Percentiles rank a stretch among this genome's conserved stretches.
These are phyloP conservation scores for Hemichromis elongatus DNA, from an alignment of 2,113 vertebrate species.

Conservation along the genomic window DNA sequence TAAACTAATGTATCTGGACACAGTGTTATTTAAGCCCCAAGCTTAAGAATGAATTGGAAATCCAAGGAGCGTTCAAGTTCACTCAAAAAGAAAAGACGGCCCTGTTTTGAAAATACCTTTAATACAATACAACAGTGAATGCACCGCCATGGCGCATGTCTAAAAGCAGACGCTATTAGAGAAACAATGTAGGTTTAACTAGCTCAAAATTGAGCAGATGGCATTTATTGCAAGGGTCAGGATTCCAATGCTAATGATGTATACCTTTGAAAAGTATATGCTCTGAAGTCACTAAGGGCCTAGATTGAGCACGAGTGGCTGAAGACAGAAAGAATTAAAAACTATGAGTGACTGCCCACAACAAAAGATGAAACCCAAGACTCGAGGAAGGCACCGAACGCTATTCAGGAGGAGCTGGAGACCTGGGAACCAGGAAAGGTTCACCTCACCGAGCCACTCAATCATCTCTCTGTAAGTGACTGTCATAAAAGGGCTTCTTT, in stretches of 20 bases:
- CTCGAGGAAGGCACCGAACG: slow-evolving; percentile 59
- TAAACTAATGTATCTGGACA: not conserved
- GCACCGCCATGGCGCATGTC: not conserved
- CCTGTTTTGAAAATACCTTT: not conserved
- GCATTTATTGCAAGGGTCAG: slow-evolving; percentile 37
- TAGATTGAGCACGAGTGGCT: slow-evolving; percentile 7
- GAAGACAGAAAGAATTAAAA: slow-evolving; percentile 53
- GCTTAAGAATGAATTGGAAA: not conserved
- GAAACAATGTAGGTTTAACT: slow-evolving; percentile 33
- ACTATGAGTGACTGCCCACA: slow-evolving; percentile 54
- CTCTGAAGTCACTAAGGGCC: slow-evolving; percentile 49
- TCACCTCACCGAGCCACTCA: slow-evolving; percentile 53
- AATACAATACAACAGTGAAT: not conserved
- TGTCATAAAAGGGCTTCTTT: slow-evolving; percentile 61
- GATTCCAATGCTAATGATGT: slow-evolving; percentile 55
- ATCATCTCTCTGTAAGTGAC: slow-evolving; percentile 61
- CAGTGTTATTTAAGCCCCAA: not conserved
- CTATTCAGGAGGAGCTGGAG: slow-evolving; percentile 54
- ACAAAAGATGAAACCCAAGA: slow-evolving; percentile 66
- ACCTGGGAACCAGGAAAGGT: slow-evolving; percentile 38
- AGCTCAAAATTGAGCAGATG: slow-evolving; percentile 26
- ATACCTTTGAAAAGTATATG: slow-evolving; percentile 61
- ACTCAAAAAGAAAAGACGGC: not conserved
- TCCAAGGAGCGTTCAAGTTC: not conserved
- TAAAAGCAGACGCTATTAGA: slow-evolving; percentile 7